Percentiles rank a stretch among this genome's conserved stretches.
Evolutionary conservation across 2,888 invertebrate species (phyloP).

Genomic region (Ectobius pallidus): DNA sequence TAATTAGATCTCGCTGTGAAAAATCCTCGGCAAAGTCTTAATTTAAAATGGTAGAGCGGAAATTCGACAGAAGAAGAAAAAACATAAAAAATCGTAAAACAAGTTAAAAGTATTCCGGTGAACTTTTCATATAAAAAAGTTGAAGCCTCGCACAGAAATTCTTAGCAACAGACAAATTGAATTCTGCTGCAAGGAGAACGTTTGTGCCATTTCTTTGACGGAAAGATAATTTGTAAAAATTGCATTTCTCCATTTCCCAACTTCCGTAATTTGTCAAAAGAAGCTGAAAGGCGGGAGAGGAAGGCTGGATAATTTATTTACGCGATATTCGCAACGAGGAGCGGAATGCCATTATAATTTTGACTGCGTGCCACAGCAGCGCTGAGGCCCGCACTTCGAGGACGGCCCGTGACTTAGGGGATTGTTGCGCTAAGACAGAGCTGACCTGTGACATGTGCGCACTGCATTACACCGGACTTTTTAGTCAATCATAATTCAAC

Average conservation of each 20-base stretch:
- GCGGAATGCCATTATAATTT: conserved; percentile 36
- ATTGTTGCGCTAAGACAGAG: too few species aligned
- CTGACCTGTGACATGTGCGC: conserved; percentile 16
- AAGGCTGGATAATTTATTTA: conserved; percentile 40
- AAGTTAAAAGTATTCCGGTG: conserved; percentile 37
- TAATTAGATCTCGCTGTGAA: conserved; percentile 22
- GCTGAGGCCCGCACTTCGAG: not conserved
- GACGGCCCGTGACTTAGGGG: too few species aligned
- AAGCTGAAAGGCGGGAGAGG: conserved; percentile 32
- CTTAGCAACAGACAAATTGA: conserved; percentile 39
- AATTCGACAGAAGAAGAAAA: conserved; percentile 26
- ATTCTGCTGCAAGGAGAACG: conserved; percentile 36
- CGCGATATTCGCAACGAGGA: conserved; percentile 40
- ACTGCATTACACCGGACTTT: conserved; percentile 28
- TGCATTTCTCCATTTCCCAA: conserved; percentile 44
- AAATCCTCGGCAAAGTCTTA: conserved; percentile 37
- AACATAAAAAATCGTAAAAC: conserved; percentile 37
- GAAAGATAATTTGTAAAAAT: conserved; percentile 44
- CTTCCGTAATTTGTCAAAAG: conserved; percentile 45
- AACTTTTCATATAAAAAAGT: conserved; percentile 34
- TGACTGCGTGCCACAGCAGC: conserved; percentile 21
- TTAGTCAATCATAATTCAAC: conserved; percentile 35
- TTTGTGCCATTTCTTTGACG: conserved; percentile 41
- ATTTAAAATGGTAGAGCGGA: conserved; percentile 34
- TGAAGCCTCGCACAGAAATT: conserved; percentile 21